Base-by-base conservation (phyloP, 2,888 invertebrate genomes). In the Candidula unifasciata region DNA sequence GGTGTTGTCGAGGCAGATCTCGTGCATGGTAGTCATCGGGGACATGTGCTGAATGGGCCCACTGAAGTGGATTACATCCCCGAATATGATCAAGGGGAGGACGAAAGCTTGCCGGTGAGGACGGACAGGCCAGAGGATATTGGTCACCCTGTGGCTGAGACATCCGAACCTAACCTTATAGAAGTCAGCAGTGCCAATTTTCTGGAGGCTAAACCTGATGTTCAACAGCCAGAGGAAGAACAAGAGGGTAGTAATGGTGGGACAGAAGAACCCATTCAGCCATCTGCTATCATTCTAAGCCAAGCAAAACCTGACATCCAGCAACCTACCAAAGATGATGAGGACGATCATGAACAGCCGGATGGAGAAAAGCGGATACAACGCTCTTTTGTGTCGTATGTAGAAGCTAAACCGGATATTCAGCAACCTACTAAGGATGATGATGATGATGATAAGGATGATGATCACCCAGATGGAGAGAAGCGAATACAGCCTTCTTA, bases 31-130 rank as follows among this genome's bases (percentile, higher is more conserved):
- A 13, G 24, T 21, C 44, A 33, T 18, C 10, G n/a, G 13, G 33
- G 44, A n/a, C 44, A 30, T n/a, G 66, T 80, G 3, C 27, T 89
- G 33, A 95, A 95, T 93, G 95, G 95, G 21, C 95, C 95, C 80
- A 94, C 94, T 74, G 95, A 95, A 92, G 94, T 95, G 66, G 95
- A 95, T 33, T 95, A 94, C 88, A 92, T 93, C 81, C 94, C 94
- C 37, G 94, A 94, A 89, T 90, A 90, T 84, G 92, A 93, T 85
- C 80, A 87, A 27, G 90, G 90, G 30, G 80, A 84, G 57, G 35
- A 57, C 24, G 76, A 69, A 54, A 5, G 35, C 64, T 35, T 68
- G 3, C 44, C 8, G 18, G 16, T 66, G 54, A 21, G 27, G 21
- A n/a, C 8, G 37, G 57, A 71, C 8, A 74, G 60, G 18, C 33